phyloP scores from a whole-genome alignment of 2,113 vertebrate genomes.

The Psittacula cyanocephala region DNA sequence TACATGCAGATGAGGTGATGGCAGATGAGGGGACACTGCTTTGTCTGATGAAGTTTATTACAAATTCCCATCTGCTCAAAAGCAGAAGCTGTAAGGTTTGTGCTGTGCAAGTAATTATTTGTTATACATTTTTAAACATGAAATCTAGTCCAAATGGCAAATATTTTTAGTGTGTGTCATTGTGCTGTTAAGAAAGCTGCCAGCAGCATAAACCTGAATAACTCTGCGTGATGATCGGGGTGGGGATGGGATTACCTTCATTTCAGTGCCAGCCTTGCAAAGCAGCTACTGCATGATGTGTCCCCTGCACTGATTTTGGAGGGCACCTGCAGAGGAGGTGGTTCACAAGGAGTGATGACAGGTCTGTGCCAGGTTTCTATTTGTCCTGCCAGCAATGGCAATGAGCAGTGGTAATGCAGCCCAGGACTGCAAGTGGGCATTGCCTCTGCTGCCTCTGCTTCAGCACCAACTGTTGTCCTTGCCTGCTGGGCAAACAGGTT shows the following conservation, averaged over 20 bases:
- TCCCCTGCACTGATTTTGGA: not conserved
- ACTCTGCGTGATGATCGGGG: fast-evolving
- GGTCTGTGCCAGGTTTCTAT: not conserved
- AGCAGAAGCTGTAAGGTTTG: slow-evolving; percentile 44
- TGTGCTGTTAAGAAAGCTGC: slow-evolving; percentile 4
- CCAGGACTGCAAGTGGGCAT: not conserved
- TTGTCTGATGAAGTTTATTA: slow-evolving; percentile 40
- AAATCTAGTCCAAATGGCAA: slow-evolving; percentile 3
- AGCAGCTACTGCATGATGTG: not conserved
- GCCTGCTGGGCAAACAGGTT: not conserved
- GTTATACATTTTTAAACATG: slow-evolving; percentile 24
- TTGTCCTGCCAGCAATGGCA: not conserved
- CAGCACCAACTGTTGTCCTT: not conserved
- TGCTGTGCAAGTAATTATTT: slow-evolving; percentile 43
- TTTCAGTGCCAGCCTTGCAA: not conserved
- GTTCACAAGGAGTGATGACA: not conserved
- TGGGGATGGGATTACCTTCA: not conserved
- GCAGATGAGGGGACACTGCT: slow-evolving; percentile 11
- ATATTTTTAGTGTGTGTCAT: not conserved
- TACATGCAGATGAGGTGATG: not conserved
- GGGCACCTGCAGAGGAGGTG: fast-evolving
- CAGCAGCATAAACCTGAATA: slow-evolving; percentile 32
- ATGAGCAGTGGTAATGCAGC: not conserved
- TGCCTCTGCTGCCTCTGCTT: not conserved
- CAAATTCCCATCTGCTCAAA: slow-evolving; percentile 22